phyloP scores from a whole-genome alignment of 2,888 invertebrate species.

The Pachymerium ferrugineum region DNA sequence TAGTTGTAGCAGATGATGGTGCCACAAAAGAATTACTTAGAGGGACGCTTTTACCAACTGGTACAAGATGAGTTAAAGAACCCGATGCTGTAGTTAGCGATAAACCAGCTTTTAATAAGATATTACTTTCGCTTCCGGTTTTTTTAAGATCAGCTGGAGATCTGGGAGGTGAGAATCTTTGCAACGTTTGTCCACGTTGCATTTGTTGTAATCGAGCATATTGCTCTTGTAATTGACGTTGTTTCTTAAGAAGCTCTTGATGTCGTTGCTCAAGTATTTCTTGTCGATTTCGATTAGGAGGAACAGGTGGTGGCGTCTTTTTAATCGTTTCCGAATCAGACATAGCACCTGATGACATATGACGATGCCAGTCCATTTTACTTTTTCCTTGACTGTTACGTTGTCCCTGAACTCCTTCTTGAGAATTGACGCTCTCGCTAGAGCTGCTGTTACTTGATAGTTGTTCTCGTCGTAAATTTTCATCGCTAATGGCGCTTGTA shows the following conservation, averaged over 20 bases:
- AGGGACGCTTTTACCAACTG: conserved; percentile 34
- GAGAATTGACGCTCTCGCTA: conserved; percentile 69
- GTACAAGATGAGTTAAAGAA: conserved; percentile 59
- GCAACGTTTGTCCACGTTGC: conserved; percentile 56
- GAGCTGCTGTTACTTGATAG: conserved; percentile 64
- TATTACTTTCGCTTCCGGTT: conserved; percentile 80
- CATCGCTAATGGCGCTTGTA: conserved; percentile 41
- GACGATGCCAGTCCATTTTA: background rate
- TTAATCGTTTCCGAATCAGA: conserved; percentile 36
- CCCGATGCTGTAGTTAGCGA: conserved; percentile 58
- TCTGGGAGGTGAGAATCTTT: conserved; percentile 54
- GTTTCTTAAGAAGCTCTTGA: conserved; percentile 79
- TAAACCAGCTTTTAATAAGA: conserved; percentile 74
- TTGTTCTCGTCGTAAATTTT: conserved; percentile 42
- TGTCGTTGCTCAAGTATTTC: conserved; percentile 70
- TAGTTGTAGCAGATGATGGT: conserved; percentile 40
- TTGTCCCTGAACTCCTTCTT: conserved; percentile 56
- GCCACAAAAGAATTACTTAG: conserved; percentile 33
- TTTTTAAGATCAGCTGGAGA: conserved; percentile 60
- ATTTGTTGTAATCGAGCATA: conserved; percentile 82
- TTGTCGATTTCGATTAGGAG: conserved; percentile 41
- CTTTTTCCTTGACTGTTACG: background rate
- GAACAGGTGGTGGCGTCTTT: conserved; percentile 36
- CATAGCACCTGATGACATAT: conserved; percentile 28
- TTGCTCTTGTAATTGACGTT: conserved; percentile 82